These are phyloP conservation scores for Antechinus flavipes DNA, from an alignment of 2,113 vertebrate species.

Conservation along the genomic window DNA sequence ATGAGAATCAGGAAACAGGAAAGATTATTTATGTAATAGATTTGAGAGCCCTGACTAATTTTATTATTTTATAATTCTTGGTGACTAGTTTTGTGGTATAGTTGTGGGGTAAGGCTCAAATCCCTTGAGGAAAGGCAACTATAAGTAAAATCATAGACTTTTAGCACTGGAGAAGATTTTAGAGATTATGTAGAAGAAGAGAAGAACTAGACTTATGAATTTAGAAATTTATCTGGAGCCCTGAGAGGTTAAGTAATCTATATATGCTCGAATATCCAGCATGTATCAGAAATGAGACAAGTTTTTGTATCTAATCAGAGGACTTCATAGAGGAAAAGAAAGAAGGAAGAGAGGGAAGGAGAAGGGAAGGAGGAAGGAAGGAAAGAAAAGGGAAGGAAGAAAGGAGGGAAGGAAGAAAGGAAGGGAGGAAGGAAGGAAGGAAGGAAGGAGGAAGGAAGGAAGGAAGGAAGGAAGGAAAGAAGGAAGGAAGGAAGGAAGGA, in stretches of 20 bases:
- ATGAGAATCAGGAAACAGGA: not conserved
- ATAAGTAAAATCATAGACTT: not conserved
- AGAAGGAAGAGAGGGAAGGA: no score
- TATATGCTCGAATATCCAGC: not conserved
- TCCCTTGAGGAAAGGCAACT: not conserved
- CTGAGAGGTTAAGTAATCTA: not conserved
- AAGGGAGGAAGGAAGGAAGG: not conserved
- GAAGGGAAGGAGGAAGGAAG: no score
- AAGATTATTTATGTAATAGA: not conserved
- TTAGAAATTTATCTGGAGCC: not conserved
- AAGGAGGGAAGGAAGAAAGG: no score
- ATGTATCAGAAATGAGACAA: not conserved
- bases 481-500: no score
- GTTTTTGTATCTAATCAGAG: not conserved
- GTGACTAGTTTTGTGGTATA: not conserved
- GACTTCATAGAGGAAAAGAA: not conserved
- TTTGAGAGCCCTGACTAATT: not conserved
- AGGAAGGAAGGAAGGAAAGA: no score
- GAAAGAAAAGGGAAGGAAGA: no score
- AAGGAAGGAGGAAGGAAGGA: no score
- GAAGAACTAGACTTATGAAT: not conserved
- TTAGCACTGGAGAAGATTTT: not conserved
- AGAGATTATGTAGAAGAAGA: not conserved
- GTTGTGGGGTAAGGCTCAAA: not conserved
- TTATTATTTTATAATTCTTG: not conserved